These are phyloP conservation scores for Sebastes oblongus DNA, from an alignment of 2,797 vertebrate genomes.

Conservation along the genomic window DNA sequence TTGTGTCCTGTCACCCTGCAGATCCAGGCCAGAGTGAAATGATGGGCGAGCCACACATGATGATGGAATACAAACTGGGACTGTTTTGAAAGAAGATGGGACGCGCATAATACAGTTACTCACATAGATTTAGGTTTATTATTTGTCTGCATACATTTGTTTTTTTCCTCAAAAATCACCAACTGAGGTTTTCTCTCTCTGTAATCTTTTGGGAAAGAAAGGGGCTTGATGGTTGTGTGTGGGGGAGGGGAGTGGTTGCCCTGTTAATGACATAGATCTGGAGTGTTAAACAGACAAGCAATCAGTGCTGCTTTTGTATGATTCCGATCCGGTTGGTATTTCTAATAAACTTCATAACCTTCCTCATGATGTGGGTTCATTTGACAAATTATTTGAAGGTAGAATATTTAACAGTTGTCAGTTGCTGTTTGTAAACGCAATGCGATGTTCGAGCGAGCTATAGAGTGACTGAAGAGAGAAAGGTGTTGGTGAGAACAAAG, in stretches of 20 bases:
- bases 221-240: neutral
- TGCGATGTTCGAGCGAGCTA: too few relatives aligned
- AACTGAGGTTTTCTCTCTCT: neutral
- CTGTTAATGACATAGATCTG: neutral
- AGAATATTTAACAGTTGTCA: too few relatives aligned
- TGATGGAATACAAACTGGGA: constrained; percentile 93
- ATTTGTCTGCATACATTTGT: constrained; percentile 25
- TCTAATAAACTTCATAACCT: constrained; percentile 70
- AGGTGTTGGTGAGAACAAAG: too few relatives aligned
- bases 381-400: neutral
- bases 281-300: neutral
- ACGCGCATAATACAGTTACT: neutral
- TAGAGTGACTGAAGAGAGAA: too few relatives aligned
- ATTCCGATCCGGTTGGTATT: constrained; percentile 45
- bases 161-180: constrained; percentile 2
- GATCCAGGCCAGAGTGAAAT: constrained; percentile 92
- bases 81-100: constrained; percentile 80
- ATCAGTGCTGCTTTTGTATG: constrained; percentile 43
- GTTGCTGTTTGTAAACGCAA: neutral
- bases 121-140: neutral
- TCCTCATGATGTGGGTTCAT: constrained; percentile 2
- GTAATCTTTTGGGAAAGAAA: neutral
- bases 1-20: constrained; percentile 62
- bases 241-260: rapidly evolving
- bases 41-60: constrained; percentile 95